phyloP scores from a whole-genome alignment of 2,888 invertebrate genomes.

The Arenicola marina region DNA sequence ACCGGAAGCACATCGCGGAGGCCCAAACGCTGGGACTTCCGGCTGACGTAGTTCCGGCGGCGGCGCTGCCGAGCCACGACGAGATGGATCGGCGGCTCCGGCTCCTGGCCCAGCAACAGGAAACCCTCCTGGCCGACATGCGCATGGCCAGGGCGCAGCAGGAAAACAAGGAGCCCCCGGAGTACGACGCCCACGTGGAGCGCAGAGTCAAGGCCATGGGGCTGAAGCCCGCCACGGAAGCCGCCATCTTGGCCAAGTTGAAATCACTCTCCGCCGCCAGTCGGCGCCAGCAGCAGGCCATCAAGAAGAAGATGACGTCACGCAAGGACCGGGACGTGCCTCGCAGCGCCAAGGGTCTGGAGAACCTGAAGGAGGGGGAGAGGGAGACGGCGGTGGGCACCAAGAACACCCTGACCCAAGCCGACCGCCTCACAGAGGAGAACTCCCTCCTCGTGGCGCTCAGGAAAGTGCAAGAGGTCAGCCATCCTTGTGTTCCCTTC shows the following conservation, averaged over 20 bases:
- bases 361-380: conserved; percentile 42
- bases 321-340: conserved; percentile 15
- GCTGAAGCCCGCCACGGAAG: neutral
- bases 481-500: neutral
- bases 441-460: conserved; percentile 42
- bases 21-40: conserved; percentile 46
- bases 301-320: conserved; percentile 36
- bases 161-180: conserved; percentile 4
- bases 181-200: conserved; percentile 38
- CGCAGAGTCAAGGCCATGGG: conserved; percentile 28
- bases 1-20: conserved; percentile 45
- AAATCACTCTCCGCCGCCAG: conserved; percentile 1
- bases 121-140: conserved; percentile 46
- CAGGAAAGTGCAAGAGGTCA: conserved; percentile 44
- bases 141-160: conserved; percentile 18
- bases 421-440: conserved; percentile 48
- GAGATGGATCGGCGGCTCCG: conserved; percentile 46
- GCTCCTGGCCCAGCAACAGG: conserved; percentile 44
- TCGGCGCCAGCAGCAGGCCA: conserved; percentile 23
- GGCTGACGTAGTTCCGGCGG: conserved; percentile 47
- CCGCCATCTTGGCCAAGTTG: neutral
- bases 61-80: conserved; percentile 41
- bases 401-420: conserved; percentile 38
- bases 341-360: conserved; percentile 27
- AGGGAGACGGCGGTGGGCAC: conserved; percentile 21